A percentile compares a stretch with the other conserved stretches of the same genome.
Evolutionary conservation across 2,888 invertebrate species (phyloP).

Genomic region (Caradrina clavipalpis): DNA sequence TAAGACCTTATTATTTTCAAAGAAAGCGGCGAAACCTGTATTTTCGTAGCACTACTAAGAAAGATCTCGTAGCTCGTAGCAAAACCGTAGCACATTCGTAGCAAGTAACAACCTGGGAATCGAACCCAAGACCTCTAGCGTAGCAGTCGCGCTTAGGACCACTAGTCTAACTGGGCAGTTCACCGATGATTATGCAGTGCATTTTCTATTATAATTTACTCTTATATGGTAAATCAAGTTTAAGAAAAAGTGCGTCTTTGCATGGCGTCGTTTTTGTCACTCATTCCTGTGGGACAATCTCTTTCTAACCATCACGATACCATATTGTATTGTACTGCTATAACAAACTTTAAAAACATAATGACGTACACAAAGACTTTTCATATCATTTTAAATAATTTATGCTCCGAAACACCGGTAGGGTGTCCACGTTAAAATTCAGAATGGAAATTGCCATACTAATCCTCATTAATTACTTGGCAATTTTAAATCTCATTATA

Average conservation of each 20-base stretch:
- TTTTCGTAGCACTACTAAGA: not conserved
- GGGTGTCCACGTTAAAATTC: slow-evolving; percentile 62
- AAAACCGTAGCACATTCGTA: slow-evolving; percentile 30
- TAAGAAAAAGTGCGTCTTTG: too few species aligned
- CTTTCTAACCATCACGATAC: too few species aligned
- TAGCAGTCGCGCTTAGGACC: too few species aligned
- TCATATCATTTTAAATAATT: slow-evolving; percentile 38
- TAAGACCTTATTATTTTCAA: too few species aligned
- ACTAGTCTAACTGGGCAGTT: too few species aligned
- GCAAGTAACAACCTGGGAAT: too few species aligned
- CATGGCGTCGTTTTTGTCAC: too few species aligned
- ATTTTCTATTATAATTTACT: too few species aligned
- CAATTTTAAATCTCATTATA: slow-evolving; percentile 88
- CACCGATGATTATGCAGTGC: too few species aligned
- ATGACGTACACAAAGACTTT: not conserved
- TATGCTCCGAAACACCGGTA: slow-evolving; percentile 25
- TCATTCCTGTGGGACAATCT: too few species aligned
- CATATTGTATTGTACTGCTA: not conserved
- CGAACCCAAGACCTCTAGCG: too few species aligned
- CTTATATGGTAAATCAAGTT: too few species aligned
- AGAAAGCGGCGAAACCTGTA: not conserved
- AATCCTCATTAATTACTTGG: slow-evolving; percentile 87
- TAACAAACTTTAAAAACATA: slow-evolving; percentile 4
- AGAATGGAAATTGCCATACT: slow-evolving; percentile 74
- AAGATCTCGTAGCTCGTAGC: slow-evolving; percentile 12